These are phyloP conservation scores for Halictus quadricinctus DNA, from an alignment of 2,888 invertebrate genomes.

Conservation along the genomic window DNA sequence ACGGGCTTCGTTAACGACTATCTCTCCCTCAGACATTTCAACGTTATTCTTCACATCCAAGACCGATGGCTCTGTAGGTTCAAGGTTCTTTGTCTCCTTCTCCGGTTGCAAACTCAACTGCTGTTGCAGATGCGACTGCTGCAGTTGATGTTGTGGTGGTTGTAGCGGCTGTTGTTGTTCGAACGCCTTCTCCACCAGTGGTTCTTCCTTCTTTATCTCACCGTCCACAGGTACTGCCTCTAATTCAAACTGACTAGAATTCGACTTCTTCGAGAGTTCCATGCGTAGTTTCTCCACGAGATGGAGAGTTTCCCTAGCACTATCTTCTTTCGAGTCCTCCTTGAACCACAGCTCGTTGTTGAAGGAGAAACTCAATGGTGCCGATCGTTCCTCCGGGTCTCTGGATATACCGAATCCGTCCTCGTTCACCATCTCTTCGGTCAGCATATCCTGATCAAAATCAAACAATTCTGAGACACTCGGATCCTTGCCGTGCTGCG, in stretches of 20 bases:
- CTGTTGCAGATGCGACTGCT: constrained; percentile 10
- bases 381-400: constrained; percentile 85
- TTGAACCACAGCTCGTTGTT: constrained; percentile 88
- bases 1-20: constrained; percentile 37
- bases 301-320: constrained; percentile 91
- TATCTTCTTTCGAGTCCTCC: constrained; percentile 92
- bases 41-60: constrained; percentile 47
- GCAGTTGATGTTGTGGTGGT: constrained; percentile 22
- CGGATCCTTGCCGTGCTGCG: constrained; percentile 85
- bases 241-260: constrained; percentile 83
- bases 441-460: constrained; percentile 85
- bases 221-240: constrained; percentile 81
- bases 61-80: constrained; percentile 26
- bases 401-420: constrained; percentile 86
- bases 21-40: constrained; percentile 36
- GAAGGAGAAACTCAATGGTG: constrained; percentile 86
- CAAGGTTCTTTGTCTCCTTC: constrained; percentile 51
- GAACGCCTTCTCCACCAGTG: constrained; percentile 48
- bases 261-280: constrained; percentile 88
- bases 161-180: constrained; percentile 45
- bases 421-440: constrained; percentile 85
- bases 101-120: constrained; percentile 30
- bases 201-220: constrained; percentile 74
- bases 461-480: constrained; percentile 86
- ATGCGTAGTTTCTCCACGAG: constrained; percentile 92